A percentile compares a stretch with the other conserved stretches of the same genome.
Evolutionary conservation across 2,888 invertebrate species (phyloP).

Genomic region (Leptinotarsa tumamoca): DNA sequence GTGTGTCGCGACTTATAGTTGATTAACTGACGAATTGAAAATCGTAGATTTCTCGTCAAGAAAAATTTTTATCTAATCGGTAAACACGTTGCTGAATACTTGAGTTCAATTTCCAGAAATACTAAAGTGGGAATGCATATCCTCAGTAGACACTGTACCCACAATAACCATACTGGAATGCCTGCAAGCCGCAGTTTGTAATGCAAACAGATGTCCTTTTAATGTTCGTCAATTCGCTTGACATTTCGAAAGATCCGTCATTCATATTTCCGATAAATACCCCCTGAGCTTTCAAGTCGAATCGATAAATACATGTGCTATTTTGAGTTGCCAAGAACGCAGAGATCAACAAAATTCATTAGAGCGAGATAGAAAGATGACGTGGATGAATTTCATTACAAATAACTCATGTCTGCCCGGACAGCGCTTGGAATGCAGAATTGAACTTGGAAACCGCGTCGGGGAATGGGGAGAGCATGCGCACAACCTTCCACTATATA

Average conservation of each 20-base stretch:
- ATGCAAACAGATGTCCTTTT: too few relatives aligned
- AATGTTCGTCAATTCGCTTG: neutral
- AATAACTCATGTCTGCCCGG: slow-evolving; percentile 42
- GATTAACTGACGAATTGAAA: too few relatives aligned
- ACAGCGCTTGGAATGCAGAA: slow-evolving; percentile 21
- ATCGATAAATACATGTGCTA: slow-evolving; percentile 29
- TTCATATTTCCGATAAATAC: slow-evolving; percentile 23
- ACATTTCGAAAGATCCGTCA: slow-evolving; percentile 21
- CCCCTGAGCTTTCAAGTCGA: slow-evolving; percentile 12
- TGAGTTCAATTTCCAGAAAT: too few relatives aligned
- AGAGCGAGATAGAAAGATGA: slow-evolving; percentile 39
- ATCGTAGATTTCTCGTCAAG: too few relatives aligned
- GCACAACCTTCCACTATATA: slow-evolving; percentile 40
- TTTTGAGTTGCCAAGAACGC: slow-evolving; percentile 16
- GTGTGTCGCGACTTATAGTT: too few relatives aligned
- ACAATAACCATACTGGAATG: too few relatives aligned
- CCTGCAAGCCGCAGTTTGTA: too few relatives aligned
- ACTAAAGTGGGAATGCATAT: too few relatives aligned
- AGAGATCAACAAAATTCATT: slow-evolving; percentile 43
- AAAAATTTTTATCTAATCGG: too few relatives aligned
- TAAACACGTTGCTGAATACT: too few relatives aligned
- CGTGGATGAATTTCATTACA: slow-evolving; percentile 41
- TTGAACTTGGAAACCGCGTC: slow-evolving; percentile 20
- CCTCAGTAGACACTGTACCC: too few relatives aligned
- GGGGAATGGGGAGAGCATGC: slow-evolving; percentile 27